These are phyloP conservation scores for Xanthia icteritia DNA, from an alignment of 2,888 invertebrate species.

Conservation along the genomic window DNA sequence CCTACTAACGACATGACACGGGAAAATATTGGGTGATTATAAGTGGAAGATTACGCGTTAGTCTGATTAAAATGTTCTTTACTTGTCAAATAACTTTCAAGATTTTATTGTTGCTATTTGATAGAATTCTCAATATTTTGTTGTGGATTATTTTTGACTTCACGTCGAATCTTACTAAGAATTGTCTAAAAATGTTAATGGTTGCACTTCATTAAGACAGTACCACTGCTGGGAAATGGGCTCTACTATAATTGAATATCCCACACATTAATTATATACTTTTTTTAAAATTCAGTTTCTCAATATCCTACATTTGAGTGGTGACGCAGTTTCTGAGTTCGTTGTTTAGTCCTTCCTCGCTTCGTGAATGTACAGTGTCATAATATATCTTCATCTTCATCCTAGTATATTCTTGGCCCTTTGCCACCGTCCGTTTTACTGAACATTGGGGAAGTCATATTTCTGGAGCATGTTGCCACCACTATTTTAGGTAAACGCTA, in stretches of 20 bases:
- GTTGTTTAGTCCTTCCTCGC: slow-evolving; percentile 49
- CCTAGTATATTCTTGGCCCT: slow-evolving; percentile 59
- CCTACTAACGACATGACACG: slow-evolving; percentile 10
- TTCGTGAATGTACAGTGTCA: slow-evolving; percentile 55
- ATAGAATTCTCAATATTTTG: not conserved
- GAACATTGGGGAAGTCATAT: slow-evolving; percentile 55
- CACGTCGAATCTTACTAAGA: slow-evolving; percentile 1
- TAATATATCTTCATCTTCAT: slow-evolving; percentile 61
- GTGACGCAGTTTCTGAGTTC: slow-evolving; percentile 39
- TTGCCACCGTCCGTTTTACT: slow-evolving; percentile 56
- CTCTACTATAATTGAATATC: not conserved
- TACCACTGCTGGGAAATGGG: not conserved
- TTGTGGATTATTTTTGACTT: not conserved
- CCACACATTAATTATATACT: not conserved
- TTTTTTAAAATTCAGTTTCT: slow-evolving; percentile 11
- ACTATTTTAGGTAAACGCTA: slow-evolving; percentile 56
- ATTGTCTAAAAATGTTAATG: slow-evolving; percentile 5
- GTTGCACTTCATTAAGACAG: not conserved
- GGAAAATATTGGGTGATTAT: slow-evolving; percentile 22
- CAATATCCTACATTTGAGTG: slow-evolving; percentile 21
- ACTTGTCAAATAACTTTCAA: slow-evolving; percentile 46
- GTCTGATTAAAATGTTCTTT: slow-evolving; percentile 30
- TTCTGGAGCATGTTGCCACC: slow-evolving; percentile 55
- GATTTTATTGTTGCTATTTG: slow-evolving; percentile 27
- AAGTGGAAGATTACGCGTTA: not conserved